Evolutionary conservation across 2,888 invertebrate genomes (phyloP), one percentile per base, ranked within the genome.

Genomic region (Podabrus alpinus): DNA sequence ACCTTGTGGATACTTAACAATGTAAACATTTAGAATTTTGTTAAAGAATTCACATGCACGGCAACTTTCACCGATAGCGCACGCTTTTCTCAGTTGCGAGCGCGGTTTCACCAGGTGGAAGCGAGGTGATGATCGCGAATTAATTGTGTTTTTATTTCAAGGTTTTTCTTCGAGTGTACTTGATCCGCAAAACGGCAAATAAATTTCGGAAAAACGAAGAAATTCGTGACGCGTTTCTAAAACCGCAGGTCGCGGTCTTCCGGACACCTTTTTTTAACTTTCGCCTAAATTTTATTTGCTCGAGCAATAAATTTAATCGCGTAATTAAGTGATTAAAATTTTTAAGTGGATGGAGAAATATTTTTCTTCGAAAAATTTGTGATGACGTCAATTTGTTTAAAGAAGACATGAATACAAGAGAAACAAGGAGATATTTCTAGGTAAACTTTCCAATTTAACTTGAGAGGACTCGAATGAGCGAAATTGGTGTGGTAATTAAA

Each of bases 1-100:
- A 64, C 62, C 62, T 64, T 64, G 62, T 64, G 21, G 45, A 7
- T 45, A 64, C 62, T 64, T 64, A 64, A 64, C 62, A 29, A 66
- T 66, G 24, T 66, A 66, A 61, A 61, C 60, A 70, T 62, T 70
- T 60, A 62, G 21, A 17, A 69, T 25, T 70, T 61, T 25, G 16
- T 24, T 62, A 60, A 68, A 24, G 66, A 66, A 66, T 76, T 67
- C 70, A 70, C 69, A 72, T 60, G 60, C 67, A 69, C 74, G 64
- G 76, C 80, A 79, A 80, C 80, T 80, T 80, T 80, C 79, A 75
- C 80, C 80, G 80, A 80, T 73, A 74, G 69, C 68, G 61, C 69
- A 74, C 75, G 79, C 72, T 77, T 29, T 78, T 67, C 77, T 76
- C 70, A 72, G 73, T 67, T 66, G 19, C 59, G 67, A 73, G 24